phyloP scores from a whole-genome alignment of 2,888 invertebrate species.

The Notodonta dromedarius region DNA sequence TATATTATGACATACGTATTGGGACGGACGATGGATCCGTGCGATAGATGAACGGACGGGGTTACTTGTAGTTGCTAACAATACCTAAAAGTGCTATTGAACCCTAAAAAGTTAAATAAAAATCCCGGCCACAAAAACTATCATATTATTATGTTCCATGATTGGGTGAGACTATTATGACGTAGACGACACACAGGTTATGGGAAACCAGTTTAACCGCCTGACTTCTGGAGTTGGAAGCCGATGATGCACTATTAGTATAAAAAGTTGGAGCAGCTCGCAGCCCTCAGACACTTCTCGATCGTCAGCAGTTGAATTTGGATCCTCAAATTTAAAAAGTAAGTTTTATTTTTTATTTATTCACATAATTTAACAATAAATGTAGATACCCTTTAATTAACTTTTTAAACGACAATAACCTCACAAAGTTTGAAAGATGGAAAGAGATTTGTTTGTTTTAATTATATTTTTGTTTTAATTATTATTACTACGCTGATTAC shows the following conservation, averaged over 20 bases:
- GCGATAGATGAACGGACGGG: no score
- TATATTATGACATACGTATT: no score
- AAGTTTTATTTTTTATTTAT: conserved; percentile 15
- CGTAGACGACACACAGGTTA: conserved; percentile 26
- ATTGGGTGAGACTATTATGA: conserved; percentile 12
- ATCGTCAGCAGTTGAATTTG: conserved; percentile 15
- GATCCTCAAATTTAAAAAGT: conserved; percentile 13
- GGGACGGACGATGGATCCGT: no score
- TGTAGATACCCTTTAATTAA: no score
- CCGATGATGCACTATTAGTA: conserved; percentile 31
- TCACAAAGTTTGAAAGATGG: no score
- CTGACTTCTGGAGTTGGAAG: conserved; percentile 12
- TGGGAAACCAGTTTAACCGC: conserved; percentile 34
- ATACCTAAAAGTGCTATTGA: neutral
- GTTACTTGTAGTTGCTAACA: no score
- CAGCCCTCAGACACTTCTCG: conserved; percentile 21
- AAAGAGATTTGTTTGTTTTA: no score
- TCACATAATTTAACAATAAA: no score
- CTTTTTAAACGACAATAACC: no score
- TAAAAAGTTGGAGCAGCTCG: conserved; percentile 29
- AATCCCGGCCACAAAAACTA: conserved; percentile 8
- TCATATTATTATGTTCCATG: conserved; percentile 16
- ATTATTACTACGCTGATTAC: no score
- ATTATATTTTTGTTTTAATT: no score
- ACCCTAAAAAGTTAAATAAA: conserved; percentile 7